Percentiles rank a stretch among this genome's conserved stretches.
phyloP scores from a whole-genome alignment of 2,797 vertebrate species.

The Hoplostethus mediterraneus region DNA sequence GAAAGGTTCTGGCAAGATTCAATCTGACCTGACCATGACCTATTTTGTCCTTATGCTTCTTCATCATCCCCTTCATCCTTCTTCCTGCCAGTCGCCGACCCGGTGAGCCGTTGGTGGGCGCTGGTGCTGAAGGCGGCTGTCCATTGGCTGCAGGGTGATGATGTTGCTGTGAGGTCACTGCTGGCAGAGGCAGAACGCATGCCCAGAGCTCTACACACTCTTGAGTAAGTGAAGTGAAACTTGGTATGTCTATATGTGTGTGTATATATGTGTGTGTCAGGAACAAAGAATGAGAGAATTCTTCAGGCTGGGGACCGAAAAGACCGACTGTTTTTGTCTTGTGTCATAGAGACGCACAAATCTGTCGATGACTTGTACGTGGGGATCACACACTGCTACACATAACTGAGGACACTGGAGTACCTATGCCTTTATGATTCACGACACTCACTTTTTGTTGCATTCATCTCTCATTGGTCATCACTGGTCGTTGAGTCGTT shows the following conservation, averaged over 20 bases:
- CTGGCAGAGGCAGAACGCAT: slow-evolving; percentile 91
- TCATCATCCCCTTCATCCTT: background rate
- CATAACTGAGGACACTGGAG: background rate
- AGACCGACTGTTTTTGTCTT: too few relatives aligned
- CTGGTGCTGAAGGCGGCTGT: slow-evolving; percentile 90
- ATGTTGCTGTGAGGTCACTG: slow-evolving; percentile 86
- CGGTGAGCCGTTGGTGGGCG: slow-evolving; percentile 97
- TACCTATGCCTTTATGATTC: too few relatives aligned
- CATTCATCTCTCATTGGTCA: too few relatives aligned
- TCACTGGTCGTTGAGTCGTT: too few relatives aligned
- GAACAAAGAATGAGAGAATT: background rate
- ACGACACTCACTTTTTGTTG: too few relatives aligned
- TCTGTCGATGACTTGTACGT: too few relatives aligned
- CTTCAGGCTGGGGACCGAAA: background rate
- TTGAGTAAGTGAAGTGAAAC: slow-evolving; percentile 78
- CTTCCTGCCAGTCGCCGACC: slow-evolving; percentile 86
- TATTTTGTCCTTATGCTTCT: background rate
- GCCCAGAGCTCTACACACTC: slow-evolving; percentile 90
- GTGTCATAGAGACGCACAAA: too few relatives aligned
- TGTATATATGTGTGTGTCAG: background rate
- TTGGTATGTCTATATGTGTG: background rate
- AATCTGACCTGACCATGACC: too few relatives aligned
- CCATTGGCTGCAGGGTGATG: slow-evolving; percentile 94
- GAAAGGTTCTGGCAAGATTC: too few relatives aligned
- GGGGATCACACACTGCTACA: background rate